Base-by-base conservation (phyloP, 2,113 vertebrate genomes). In the Gymnarchus niloticus region DNA sequence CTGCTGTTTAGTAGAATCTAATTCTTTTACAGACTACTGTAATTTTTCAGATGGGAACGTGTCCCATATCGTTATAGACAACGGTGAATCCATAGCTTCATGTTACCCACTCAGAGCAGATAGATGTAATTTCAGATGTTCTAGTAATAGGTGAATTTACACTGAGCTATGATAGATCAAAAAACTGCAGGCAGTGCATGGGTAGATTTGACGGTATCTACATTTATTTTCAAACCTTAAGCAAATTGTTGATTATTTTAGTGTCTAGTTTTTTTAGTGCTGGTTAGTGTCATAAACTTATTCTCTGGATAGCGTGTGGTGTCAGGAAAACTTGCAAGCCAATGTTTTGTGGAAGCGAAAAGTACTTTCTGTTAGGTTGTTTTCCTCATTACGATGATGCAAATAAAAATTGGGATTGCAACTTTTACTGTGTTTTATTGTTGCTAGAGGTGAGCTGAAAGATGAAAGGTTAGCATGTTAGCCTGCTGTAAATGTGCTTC, bases 121-220 rank as follows among this genome's bases (percentile, higher is more conserved):
- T 83, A 87, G 83, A 88, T 87, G 88, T 89, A 81, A 85, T 86
- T 86, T 78, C 88, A 89, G 89, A 87, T 92, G 90, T 92, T 87
- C 88, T 93, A 94, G 92, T 90, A 85, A 90, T 94, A 93, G 91
- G 25, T 88, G 87, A 91, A 90, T 81, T 89, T 87, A 87, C 21
- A 87, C 88, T 91, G 88, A 90, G 83, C 87, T 91, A 95, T 94
- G 87, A 93, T 97, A 95, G 96, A 96, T 93, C 91, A 95, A 93
- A 37, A 94, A 94, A 95, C 96, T 96, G 94, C 96, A 94, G 95
- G 96, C 94, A 89, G 92, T 97, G 97, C 97, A 98, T 99, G 97
- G 91, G 93, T 97, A 96, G 93, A 94, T 95, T 94, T 93, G 89
- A 93, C 94, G 91, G 89, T 96, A 95, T 96, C 93, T 93, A 91